Evolutionary conservation across 2,113 vertebrate species (phyloP), one percentile per base, ranked within the genome.

Genomic region (Notarius quadriscutis): DNA sequence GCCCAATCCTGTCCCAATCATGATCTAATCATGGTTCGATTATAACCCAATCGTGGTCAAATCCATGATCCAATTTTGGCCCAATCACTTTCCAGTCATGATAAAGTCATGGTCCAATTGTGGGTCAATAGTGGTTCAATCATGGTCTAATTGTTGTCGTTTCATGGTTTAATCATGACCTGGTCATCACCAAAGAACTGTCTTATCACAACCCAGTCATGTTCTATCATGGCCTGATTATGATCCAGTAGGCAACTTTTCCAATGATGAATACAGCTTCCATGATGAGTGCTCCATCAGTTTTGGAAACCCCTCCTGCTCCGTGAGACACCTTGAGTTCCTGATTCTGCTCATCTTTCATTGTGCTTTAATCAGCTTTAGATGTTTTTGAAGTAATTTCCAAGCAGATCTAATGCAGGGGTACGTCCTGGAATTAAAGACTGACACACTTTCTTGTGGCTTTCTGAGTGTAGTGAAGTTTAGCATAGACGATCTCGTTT

Each of bases 401-500:
- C 88, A 62, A 92, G 93, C 20, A 89, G 87, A 89, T 77, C 87
- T 93, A 95, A 95, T 93, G 91, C 89, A 87, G 91, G 93, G 91
- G 91, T 93, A 93, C 92, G 91, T 92, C 89, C 41, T 84, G 90
- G 93, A 94, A 95, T 95, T 94, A 95, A 92, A 94, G 93, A 90
- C 92, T 84, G 85, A 86, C 88, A 91, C 89, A 92, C 95, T 95
- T 94, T 95, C 91, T 94, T 94, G 93, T 94, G 94, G 94, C 86
- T 92, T 90, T 82, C 92, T 94, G 88, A 94, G 90, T 93, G 87
- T 88, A 93, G 92, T 91, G 91, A 94, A 93, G 94, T 93, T 92
- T 87, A 91, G 91, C 91, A 25, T 6, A 92, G 91, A 93, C 91
- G 89, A 94, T 91, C 90, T 91, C 88, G 89, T 89, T 91, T 91